These are phyloP conservation scores for Sebastes aleutianus DNA, from an alignment of 2,797 vertebrate species.

Conservation along the genomic window DNA sequence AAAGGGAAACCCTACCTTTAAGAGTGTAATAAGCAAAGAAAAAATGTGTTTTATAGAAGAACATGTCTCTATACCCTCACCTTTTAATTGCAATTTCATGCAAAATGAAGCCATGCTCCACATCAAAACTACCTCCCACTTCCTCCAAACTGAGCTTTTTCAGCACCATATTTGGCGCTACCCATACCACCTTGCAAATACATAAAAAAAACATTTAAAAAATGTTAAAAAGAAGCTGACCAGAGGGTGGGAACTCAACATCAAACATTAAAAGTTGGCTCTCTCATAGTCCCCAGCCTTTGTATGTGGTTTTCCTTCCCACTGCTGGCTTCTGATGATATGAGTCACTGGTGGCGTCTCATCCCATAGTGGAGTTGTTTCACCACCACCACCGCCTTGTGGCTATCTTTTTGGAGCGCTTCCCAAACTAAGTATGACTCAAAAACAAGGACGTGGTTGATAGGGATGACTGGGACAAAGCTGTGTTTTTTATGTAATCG, in stretches of 20 bases:
- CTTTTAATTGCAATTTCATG: background rate
- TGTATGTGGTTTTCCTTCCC: conserved; percentile 24
- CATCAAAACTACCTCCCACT: background rate
- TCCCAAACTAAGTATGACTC: conserved; percentile 47
- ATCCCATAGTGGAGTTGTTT: conserved; percentile 37
- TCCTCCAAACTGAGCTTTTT: background rate
- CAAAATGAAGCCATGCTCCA: background rate
- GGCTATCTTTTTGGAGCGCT: conserved; percentile 36
- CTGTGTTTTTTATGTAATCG: conserved; percentile 4
- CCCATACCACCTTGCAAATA: background rate
- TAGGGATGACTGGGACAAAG: conserved; percentile 18
- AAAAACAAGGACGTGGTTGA: conserved; percentile 35
- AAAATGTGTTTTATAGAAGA: background rate
- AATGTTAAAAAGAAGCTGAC: background rate
- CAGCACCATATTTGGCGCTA: background rate
- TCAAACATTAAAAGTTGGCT: conserved; percentile 40
- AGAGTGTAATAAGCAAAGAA: background rate
- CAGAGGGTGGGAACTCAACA: background rate
- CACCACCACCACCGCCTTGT: conserved; percentile 20
- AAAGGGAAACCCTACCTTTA: background rate
- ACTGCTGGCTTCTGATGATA: conserved; percentile 38
- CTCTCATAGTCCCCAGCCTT: conserved; percentile 1
- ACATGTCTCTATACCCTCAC: background rate
- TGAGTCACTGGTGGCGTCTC: conserved; percentile 52
- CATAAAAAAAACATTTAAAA: background rate